Evolutionary conservation across 2,797 vertebrate genomes (phyloP).

Genomic region (Momotus momota): DNA sequence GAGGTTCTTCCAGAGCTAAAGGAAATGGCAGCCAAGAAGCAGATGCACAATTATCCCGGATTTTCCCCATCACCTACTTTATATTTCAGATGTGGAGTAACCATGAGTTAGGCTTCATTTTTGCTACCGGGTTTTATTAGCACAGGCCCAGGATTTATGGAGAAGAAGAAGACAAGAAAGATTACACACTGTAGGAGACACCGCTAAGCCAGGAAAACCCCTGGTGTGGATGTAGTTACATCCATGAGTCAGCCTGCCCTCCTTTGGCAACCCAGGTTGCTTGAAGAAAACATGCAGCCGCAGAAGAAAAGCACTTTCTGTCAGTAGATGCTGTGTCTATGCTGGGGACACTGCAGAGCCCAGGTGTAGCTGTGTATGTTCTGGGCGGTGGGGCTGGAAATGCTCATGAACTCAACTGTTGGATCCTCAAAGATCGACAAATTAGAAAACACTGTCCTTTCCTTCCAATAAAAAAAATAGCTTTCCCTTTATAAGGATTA

Average conservation of each 20-base stretch:
- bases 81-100: not conserved
- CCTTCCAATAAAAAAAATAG: not conserved
- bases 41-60: not conserved
- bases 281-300: not conserved
- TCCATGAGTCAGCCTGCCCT: not conserved
- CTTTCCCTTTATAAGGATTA: not conserved
- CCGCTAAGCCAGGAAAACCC: not conserved
- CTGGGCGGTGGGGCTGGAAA: not conserved
- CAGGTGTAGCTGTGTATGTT: not conserved
- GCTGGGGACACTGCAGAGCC: not conserved
- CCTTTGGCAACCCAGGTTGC: not conserved
- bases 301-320: not conserved
- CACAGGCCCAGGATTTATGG: not conserved
- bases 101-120: slow-evolving; percentile 15
- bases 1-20: not conserved
- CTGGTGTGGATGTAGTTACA: not conserved
- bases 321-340: not conserved
- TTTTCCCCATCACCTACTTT: slow-evolving; percentile 31
- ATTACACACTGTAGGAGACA: not conserved
- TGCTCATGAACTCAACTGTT: not conserved
- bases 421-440: not conserved
- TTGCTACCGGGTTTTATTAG: not conserved
- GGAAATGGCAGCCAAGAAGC: slow-evolving; percentile 26
- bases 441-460: not conserved
- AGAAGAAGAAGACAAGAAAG: not conserved